A percentile compares a stretch with the other conserved stretches of the same genome.
phyloP scores from a whole-genome alignment of 2,888 invertebrate species.

The Trichopria drosophilae region DNA sequence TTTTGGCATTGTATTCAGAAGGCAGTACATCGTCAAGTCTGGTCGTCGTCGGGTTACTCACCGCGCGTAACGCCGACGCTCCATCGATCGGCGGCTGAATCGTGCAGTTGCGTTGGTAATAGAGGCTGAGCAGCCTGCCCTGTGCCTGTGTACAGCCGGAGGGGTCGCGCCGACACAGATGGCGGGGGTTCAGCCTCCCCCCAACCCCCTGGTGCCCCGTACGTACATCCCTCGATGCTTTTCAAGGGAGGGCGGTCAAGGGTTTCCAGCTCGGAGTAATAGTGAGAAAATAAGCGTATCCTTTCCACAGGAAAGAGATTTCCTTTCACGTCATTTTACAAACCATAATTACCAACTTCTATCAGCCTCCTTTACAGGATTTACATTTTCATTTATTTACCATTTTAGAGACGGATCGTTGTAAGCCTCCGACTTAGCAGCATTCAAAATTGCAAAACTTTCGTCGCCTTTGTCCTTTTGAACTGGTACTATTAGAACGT shows the following conservation, averaged over 20 bases:
- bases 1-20: constrained; percentile 1
- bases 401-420: too few relatives aligned
- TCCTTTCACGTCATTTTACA: too few relatives aligned
- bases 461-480: too few relatives aligned
- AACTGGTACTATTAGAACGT: too few relatives aligned
- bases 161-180: constrained; percentile 39
- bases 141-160: constrained; percentile 33
- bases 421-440: too few relatives aligned
- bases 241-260: constrained; percentile 34
- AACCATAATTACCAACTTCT: too few relatives aligned
- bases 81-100: constrained; percentile 53
- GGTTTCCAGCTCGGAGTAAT: background rate
- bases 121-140: too few relatives aligned
- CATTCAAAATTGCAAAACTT: too few relatives aligned
- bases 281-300: constrained; percentile 2
- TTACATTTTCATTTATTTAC: too few relatives aligned
- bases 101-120: constrained; percentile 42
- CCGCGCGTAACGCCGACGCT: constrained; percentile 56
- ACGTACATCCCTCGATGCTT: constrained; percentile 38
- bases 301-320: too few relatives aligned
- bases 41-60: constrained; percentile 53
- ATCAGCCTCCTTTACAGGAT: too few relatives aligned
- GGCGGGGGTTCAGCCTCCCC: constrained; percentile 42
- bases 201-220: constrained; percentile 39
- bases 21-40: background rate